Evolutionary conservation across 2,797 vertebrate genomes (phyloP), one percentile per base, ranked within the genome.

Genomic region (Gambusia yucatana): DNA sequence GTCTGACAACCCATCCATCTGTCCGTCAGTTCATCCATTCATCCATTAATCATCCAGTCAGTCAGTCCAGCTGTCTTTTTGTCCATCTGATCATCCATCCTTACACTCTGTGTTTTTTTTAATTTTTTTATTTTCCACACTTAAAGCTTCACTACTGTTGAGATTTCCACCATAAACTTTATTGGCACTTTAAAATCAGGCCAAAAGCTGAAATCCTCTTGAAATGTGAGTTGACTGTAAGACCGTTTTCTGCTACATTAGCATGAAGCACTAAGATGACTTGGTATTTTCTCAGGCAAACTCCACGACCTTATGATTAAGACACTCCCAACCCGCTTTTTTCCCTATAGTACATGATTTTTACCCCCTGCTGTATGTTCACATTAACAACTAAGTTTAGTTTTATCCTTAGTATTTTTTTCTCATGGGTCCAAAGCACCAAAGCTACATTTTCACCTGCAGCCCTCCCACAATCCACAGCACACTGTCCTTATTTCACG

Each of bases 401-500:
- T 20, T 25, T 65, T n/a, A 10, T 48, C 41, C 2, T 36, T 57
- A 16, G 0, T 28, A 30, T 33, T 63, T 63, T 61, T 8, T 28
- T 41, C 48, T 46, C 3, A 75, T 1, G 2, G 22, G 55, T 61
- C n/a, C n/a, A n/a, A 52, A 47, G 33, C 39, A 3, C 39, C 46
- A 1, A 36, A 69, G 59, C 57, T 33, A 76, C 77, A 69, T 79
- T 78, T 84, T 83, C 78, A 81, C 79, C 83, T 84, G 77, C 28
- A 65, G 14, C 25, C 50, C 69, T 36, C 82, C 77, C 61, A 83
- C 57, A 59, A 78, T 87, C 88, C 33, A 44, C 74, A 17, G 16
- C 59, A 63, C 75, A 70, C 65, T 57, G 50, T 76, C 90, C 88
- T 89, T 86, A 87, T 84, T 91, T 92, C 85, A 86, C 72, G 0